Evolutionary conservation across 2,888 invertebrate genomes (phyloP).

Genomic region (Ochropleura plecta): DNA sequence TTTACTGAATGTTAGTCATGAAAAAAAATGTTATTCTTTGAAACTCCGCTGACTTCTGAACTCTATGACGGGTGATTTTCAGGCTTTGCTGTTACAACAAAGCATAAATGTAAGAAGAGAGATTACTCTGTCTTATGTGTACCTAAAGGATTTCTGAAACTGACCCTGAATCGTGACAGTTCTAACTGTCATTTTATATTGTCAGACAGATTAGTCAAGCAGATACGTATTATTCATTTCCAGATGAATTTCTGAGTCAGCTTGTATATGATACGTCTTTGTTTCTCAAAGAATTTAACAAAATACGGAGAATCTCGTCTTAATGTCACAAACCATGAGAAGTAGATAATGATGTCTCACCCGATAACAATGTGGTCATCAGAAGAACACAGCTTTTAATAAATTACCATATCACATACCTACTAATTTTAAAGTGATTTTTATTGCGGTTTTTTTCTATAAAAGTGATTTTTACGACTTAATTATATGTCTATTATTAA

Average conservation of each 20-base stretch:
- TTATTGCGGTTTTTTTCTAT: slow-evolving; percentile 26
- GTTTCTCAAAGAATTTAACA: not conserved
- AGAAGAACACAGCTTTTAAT: slow-evolving; percentile 13
- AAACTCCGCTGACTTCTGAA: not conserved
- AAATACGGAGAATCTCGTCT: slow-evolving; percentile 10
- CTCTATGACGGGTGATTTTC: not conserved
- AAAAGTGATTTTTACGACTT: slow-evolving; percentile 41
- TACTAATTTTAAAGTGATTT: slow-evolving; percentile 24
- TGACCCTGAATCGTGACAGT: not conserved
- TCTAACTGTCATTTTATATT: not conserved
- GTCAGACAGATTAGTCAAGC: not conserved
- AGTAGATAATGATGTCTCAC: slow-evolving; percentile 29
- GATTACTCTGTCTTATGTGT: not conserved
- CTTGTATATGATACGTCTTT: slow-evolving; percentile 1
- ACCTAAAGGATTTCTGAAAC: not conserved
- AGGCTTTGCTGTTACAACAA: not conserved
- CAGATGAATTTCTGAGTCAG: not conserved
- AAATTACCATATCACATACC: slow-evolving; percentile 33
- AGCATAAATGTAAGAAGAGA: not conserved
- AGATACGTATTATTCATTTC: slow-evolving; percentile 1
- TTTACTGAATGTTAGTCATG: not conserved
- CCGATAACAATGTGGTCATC: slow-evolving; percentile 32
- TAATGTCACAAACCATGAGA: slow-evolving; percentile 7
- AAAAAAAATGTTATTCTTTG: not conserved
- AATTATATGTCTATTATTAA: slow-evolving; percentile 31